Evolutionary conservation across 2,113 vertebrate species (phyloP), one percentile per base, ranked within the genome.

Genomic region (Synchiropus splendidus): DNA sequence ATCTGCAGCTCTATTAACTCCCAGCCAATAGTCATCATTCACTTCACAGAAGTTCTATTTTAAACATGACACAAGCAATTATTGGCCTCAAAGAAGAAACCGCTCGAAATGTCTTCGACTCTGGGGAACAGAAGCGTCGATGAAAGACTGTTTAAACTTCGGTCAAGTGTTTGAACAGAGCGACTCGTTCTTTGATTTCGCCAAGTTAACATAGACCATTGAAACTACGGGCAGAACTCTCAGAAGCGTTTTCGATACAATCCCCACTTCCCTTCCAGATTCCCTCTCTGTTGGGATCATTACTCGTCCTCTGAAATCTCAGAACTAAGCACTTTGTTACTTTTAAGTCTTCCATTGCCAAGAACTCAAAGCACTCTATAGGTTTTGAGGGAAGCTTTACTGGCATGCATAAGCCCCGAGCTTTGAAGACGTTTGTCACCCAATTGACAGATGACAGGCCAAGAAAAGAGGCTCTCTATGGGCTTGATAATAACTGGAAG

Each of bases 301-400:
- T 73, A 64, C 41, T 62, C 37, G 52, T 54, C 60, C 44, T 69
- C 54, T 40, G 41, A 61, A 64, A 70, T 63, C 69, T 61, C 45
- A 63, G 50, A 74, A 60, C 52, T 52, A 77, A 70, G 49, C 61
- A 58, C 57, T 71, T 73, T 77, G 68, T 76, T 72, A 54, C 66
- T 70, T 75, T 72, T 48, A 63, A 62, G 48, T 72, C 48, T 36
- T 56, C 30, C 16, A 15, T 45, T 39, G 47, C 45, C 62, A 52
- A 46, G 52, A 48, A 56, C 36, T 68, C 48, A 48, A 54, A 65
- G 31, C 53, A 50, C 48, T 66, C 52, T 44, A 54, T 70, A 69
- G 67, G 59, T 69, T 65, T 67, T 66, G 17, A 37, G 42, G 41
- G 66, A 62, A 54, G 51, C 52, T 66, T 65, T 54, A 64, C 60